phyloP scores from a whole-genome alignment of 2,888 invertebrate genomes.

The Cryptosula pallasiana region DNA sequence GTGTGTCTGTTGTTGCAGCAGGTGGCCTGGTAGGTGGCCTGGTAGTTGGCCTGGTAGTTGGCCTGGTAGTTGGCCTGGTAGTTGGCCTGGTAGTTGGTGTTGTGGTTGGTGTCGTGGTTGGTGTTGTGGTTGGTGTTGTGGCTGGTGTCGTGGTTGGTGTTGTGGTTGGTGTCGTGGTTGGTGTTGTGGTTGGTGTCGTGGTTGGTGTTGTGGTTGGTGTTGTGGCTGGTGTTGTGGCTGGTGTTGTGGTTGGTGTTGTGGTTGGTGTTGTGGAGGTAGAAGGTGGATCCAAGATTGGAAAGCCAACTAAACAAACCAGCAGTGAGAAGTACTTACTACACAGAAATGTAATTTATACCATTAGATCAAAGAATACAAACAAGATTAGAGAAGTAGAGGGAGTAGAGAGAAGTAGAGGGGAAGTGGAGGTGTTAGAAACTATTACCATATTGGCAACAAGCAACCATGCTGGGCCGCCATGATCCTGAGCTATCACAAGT shows the following conservation, averaged over 20 bases:
- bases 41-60: neutral
- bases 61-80: neutral
- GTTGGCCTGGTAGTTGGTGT: neutral
- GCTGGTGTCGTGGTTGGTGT: neutral
- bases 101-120: neutral
- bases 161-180: neutral
- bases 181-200: neutral
- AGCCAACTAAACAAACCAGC: slow-evolving; percentile 1
- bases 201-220: neutral
- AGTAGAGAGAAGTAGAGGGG: too few relatives aligned
- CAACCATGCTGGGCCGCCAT: neutral
- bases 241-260: neutral
- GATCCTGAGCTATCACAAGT: neutral
- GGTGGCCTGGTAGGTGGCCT: neutral
- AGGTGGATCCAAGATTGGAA: neutral
- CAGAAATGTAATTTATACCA: too few relatives aligned
- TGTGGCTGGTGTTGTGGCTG: neutral
- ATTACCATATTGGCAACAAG: neutral
- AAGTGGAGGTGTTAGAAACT: too few relatives aligned
- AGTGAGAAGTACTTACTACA: too few relatives aligned
- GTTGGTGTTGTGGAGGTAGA: neutral
- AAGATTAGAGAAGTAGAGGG: too few relatives aligned
- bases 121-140: neutral
- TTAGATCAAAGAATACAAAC: too few relatives aligned
- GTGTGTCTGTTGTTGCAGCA: neutral